These are phyloP conservation scores for Eupithecia subfuscata DNA, from an alignment of 2,888 invertebrate genomes.

Conservation along the genomic window DNA sequence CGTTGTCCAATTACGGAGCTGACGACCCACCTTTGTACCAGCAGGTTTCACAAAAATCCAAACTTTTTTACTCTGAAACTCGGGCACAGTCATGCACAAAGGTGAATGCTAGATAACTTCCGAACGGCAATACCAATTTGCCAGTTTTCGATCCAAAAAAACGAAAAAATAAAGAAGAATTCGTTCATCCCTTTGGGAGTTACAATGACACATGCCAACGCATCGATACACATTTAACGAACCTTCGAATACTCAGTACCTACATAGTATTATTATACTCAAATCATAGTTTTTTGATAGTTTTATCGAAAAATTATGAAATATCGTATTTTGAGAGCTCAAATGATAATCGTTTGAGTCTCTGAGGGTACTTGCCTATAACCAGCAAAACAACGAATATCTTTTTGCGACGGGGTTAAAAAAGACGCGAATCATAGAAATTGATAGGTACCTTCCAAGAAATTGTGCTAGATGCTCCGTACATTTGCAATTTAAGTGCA, in stretches of 20 bases:
- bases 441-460: background rate
- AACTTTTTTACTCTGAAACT: background rate
- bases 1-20: background rate
- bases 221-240: background rate
- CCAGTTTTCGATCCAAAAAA: background rate
- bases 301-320: no score
- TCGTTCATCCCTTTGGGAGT: background rate
- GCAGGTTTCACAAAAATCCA: background rate
- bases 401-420: background rate
- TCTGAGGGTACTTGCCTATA: no score
- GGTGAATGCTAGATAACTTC: background rate
- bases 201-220: background rate
- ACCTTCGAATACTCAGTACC: no score
- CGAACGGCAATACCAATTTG: background rate
- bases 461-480: background rate
- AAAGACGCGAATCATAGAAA: background rate
- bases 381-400: no score
- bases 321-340: no score
- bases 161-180: background rate
- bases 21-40: background rate
- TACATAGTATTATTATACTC: no score
- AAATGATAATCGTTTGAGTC: no score
- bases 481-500: slow-evolving; percentile 25
- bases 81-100: background rate
- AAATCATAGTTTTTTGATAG: no score